These are phyloP conservation scores for Arctopsyche grandis DNA, from an alignment of 1,140 invertebrate species.

Conservation along the genomic window DNA sequence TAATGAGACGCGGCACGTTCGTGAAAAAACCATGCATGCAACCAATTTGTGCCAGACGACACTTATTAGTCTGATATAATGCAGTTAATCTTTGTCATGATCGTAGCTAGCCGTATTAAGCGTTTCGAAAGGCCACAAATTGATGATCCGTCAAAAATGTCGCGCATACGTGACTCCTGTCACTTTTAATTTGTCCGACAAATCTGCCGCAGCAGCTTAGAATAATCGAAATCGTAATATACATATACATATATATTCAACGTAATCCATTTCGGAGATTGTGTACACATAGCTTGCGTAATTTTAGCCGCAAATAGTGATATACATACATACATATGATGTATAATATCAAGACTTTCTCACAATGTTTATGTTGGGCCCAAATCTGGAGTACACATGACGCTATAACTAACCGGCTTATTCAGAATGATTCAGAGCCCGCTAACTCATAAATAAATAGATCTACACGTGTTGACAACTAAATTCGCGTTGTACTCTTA, in stretches of 20 bases:
- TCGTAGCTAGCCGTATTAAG: not conserved
- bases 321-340: no score
- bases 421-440: not conserved
- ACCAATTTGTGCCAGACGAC: not conserved
- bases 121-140: conserved; percentile 29
- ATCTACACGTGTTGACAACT: conserved; percentile 18
- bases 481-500: conserved; percentile 3
- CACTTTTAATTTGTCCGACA: conserved; percentile 26
- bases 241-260: not conserved
- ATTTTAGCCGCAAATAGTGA: no score
- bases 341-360: not conserved
- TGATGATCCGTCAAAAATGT: conserved; percentile 23
- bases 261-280: no score
- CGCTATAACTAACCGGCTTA: not conserved
- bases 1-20: no score
- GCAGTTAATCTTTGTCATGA: conserved; percentile 25
- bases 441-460: conserved; percentile 25
- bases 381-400: conserved; percentile 11
- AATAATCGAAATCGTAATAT: not conserved
- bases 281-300: no score
- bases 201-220: conserved; percentile 1
- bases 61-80: conserved; percentile 12
- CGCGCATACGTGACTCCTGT: conserved; percentile 19
- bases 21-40: not conserved
- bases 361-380: conserved; percentile 8